Evolutionary conservation across 37 sponge, comb jelly and placozoan genomes (phyloP).

Genomic region (Hexactinellida sp.): DNA sequence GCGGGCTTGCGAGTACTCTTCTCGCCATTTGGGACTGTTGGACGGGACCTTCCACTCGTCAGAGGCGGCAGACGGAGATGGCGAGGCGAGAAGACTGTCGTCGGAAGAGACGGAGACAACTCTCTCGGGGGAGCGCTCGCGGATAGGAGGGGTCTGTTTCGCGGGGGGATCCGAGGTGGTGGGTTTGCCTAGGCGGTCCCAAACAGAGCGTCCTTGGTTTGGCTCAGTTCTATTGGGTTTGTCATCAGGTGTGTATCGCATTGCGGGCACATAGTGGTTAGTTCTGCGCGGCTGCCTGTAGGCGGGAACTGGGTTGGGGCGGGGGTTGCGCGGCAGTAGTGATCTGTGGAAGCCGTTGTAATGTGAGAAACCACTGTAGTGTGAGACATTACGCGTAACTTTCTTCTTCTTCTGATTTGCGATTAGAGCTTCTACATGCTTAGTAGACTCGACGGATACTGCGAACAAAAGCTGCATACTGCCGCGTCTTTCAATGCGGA

Average conservation of each 20-base stretch:
- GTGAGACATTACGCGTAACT: background rate
- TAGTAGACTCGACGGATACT: background rate
- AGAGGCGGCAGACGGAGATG: background rate
- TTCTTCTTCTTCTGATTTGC: slow-evolving; percentile 11
- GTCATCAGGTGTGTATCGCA: background rate
- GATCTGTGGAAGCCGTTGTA: background rate
- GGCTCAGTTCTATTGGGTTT: background rate
- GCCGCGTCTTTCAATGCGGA: background rate
- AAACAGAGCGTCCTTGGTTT: background rate
- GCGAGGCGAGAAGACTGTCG: background rate
- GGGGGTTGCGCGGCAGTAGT: background rate
- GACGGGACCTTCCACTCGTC: background rate
- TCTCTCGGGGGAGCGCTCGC: background rate
- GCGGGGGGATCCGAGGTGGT: background rate
- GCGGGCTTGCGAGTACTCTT: background rate
- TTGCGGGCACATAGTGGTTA: background rate
- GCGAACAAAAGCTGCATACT: background rate
- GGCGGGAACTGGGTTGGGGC: background rate
- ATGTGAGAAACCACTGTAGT: background rate
- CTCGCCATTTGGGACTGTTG: background rate
- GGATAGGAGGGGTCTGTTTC: background rate
- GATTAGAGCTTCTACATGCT: background rate
- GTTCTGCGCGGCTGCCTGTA: background rate
- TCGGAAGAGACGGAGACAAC: background rate
- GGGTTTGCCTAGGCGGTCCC: background rate